These are phyloP conservation scores for Sogatella furcifera DNA, from an alignment of 1,140 invertebrate species.

Conservation along the genomic window DNA sequence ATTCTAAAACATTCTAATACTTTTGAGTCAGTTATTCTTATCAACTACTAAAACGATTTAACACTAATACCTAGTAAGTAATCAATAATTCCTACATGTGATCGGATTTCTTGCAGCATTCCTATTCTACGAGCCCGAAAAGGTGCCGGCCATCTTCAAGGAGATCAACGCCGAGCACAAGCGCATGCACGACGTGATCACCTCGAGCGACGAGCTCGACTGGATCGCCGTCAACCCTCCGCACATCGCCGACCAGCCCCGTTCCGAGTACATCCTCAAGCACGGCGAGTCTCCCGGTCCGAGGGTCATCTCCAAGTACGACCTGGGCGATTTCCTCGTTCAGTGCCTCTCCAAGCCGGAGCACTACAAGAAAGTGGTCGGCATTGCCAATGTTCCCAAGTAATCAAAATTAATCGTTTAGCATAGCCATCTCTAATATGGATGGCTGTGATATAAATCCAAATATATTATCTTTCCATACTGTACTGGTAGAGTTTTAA, in stretches of 20 bases:
- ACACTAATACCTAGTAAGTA: no score
- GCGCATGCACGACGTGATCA: slow-evolving; percentile 58
- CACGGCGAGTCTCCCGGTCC: slow-evolving; percentile 18
- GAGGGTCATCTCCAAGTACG: slow-evolving; percentile 46
- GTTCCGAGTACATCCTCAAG: slow-evolving; percentile 16
- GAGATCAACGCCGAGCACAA: slow-evolving; percentile 64
- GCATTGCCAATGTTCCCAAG: slow-evolving; percentile 35
- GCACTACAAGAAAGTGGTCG: slow-evolving; percentile 54
- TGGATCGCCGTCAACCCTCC: slow-evolving; percentile 72
- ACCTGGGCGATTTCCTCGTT: slow-evolving; percentile 63
- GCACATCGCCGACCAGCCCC: slow-evolving; percentile 52
- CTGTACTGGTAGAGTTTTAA: no score
- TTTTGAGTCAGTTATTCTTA: no score
- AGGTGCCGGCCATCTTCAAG: slow-evolving; percentile 59
- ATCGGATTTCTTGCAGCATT: slow-evolving; percentile 45
- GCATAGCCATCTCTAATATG: no score
- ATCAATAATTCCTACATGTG: no score
- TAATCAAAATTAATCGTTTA: not conserved
- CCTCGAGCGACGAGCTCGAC: slow-evolving; percentile 48
- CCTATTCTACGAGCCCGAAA: slow-evolving; percentile 55
- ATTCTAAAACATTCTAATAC: no score
- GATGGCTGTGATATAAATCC: no score
- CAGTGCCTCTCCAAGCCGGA: slow-evolving; percentile 52
- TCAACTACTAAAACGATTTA: no score
- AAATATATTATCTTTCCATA: no score